phyloP scores from a whole-genome alignment of 1,140 invertebrate species.

The Coenobita brevimanus region DNA sequence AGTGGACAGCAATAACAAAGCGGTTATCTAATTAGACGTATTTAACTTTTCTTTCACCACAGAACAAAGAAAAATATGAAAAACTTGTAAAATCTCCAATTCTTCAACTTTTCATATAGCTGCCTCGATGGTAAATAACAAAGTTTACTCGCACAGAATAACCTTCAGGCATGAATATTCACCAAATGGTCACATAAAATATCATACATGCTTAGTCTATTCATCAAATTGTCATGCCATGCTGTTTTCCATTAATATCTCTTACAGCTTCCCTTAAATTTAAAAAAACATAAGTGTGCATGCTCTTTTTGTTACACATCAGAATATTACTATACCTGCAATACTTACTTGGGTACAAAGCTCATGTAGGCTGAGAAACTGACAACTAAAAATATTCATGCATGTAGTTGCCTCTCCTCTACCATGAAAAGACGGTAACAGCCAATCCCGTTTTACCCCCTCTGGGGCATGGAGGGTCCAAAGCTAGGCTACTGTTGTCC shows the following conservation, averaged over 20 bases:
- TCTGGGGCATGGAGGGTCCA: too few relatives aligned
- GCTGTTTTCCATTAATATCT: slow-evolving; percentile 4
- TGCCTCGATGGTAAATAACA: slow-evolving; percentile 43
- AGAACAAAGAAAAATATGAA: slow-evolving; percentile 45
- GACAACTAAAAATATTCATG: neutral
- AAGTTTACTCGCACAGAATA: too few relatives aligned
- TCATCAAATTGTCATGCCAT: neutral
- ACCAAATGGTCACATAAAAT: neutral
- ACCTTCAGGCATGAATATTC: neutral
- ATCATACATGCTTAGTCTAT: neutral
- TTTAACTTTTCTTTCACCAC: slow-evolving; percentile 17
- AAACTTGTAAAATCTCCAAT: neutral
- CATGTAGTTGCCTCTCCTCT: neutral
- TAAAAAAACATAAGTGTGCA: slow-evolving; percentile 31
- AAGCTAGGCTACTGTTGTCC: too few relatives aligned
- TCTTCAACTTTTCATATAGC: slow-evolving; percentile 15
- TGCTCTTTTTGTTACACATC: slow-evolving; percentile 48
- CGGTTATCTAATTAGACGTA: slow-evolving; percentile 46
- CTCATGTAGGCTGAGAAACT: slow-evolving; percentile 1
- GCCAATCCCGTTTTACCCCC: too few relatives aligned
- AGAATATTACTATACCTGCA: slow-evolving; percentile 34
- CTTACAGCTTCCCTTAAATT: neutral
- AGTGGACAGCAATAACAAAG: slow-evolving; percentile 58
- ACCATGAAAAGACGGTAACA: too few relatives aligned
- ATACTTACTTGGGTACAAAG: neutral